A percentile compares a stretch with the other conserved stretches of the same genome.
These are phyloP conservation scores for Eupithecia insigniata DNA, from an alignment of 2,888 invertebrate genomes.

Conservation along the genomic window DNA sequence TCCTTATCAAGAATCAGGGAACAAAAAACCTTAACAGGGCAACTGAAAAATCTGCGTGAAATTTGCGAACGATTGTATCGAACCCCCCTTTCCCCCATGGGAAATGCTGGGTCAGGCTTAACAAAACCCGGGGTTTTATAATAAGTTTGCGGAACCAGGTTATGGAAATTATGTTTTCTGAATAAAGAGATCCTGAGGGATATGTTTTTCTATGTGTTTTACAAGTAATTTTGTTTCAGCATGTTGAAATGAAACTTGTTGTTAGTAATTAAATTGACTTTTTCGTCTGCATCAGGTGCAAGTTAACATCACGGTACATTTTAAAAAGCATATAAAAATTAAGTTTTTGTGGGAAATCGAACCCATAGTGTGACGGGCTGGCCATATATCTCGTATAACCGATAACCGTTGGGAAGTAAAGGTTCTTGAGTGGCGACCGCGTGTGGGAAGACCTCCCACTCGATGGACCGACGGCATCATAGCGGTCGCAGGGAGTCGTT, in stretches of 20 bases:
- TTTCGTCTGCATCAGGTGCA: neutral
- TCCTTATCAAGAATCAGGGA: slow-evolving; percentile 20
- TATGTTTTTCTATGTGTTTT: neutral
- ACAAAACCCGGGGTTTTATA: slow-evolving; percentile 17
- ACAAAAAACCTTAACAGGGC: slow-evolving; percentile 12
- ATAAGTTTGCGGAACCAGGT: slow-evolving; percentile 21
- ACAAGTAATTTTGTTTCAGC: neutral
- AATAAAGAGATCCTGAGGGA: slow-evolving; percentile 6
- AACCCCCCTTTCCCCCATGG: slow-evolving; percentile 11
- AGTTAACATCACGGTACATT: neutral
- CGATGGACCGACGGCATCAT: no score
- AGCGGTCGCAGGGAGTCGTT: no score
- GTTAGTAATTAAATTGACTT: neutral
- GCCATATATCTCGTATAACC: no score
- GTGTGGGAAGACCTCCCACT: no score
- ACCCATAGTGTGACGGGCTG: no score
- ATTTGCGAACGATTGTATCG: slow-evolving; percentile 33
- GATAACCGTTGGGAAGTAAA: no score
- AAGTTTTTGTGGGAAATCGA: neutral
- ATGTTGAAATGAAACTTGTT: neutral
- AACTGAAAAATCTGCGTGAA: slow-evolving; percentile 31
- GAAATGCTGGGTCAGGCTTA: slow-evolving; percentile 29
- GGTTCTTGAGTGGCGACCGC: no score
- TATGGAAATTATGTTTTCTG: slow-evolving; percentile 3
- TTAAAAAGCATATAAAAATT: neutral